These are phyloP conservation scores for Tanytarsus gracilentus DNA, from an alignment of 2,888 invertebrate genomes.

Conservation along the genomic window DNA sequence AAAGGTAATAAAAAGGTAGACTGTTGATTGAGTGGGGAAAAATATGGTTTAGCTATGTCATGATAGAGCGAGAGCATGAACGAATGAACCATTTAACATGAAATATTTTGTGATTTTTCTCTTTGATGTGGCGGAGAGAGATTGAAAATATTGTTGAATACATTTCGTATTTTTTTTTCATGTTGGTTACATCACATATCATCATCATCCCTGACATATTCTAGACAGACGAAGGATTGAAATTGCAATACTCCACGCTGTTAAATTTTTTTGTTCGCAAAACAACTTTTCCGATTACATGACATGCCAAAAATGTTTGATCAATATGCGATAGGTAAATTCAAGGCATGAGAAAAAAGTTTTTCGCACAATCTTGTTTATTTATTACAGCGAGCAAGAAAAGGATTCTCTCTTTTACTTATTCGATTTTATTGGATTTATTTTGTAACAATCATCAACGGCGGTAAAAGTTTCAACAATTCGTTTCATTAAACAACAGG, in stretches of 20 bases:
- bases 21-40: slow-evolving; percentile 24
- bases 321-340: slow-evolving; percentile 6
- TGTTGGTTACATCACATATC: no score
- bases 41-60: slow-evolving; percentile 27
- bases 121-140: not conserved
- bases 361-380: not conserved
- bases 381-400: not conserved
- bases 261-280: not conserved
- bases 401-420: not conserved
- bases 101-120: slow-evolving; percentile 28
- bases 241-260: no score
- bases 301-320: slow-evolving; percentile 24
- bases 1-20: slow-evolving; percentile 17
- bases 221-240: no score
- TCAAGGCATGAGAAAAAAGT: not conserved
- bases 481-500: no score
- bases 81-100: slow-evolving; percentile 20
- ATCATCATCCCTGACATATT: no score
- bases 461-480: no score
- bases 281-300: slow-evolving; percentile 14
- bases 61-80: slow-evolving; percentile 13
- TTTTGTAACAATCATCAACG: slow-evolving; percentile 1
- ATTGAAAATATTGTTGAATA: no score
- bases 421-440: slow-evolving; percentile 18
- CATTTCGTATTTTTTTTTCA: no score